A percentile compares a stretch with the other conserved stretches of the same genome.
Conservation (phyloP, 1,140 invertebrate species). For the Pseudomyrmex concolor region DNA sequence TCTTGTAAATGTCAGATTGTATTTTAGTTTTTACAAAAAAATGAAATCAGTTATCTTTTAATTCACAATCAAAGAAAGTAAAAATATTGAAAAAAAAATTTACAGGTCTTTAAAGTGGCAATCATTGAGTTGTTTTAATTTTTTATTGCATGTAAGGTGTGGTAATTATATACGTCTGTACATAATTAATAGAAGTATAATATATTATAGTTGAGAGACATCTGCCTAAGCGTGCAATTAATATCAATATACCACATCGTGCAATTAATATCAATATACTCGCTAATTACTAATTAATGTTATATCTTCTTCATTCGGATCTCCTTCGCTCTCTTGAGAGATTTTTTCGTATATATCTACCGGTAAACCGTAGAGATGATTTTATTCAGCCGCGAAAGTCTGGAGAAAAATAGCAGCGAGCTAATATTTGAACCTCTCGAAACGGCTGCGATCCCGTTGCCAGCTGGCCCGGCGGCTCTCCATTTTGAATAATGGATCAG, state of each 20-base stretch:
- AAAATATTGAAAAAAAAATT: too few relatives aligned
- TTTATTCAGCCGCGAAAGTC: background rate
- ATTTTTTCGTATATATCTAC: background rate
- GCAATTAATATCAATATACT: background rate
- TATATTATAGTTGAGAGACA: too few relatives aligned
- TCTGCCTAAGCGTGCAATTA: background rate
- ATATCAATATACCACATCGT: background rate
- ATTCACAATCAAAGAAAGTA: too few relatives aligned
- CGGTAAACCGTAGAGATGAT: background rate
- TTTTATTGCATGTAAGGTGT: too few relatives aligned
- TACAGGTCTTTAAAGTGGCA: too few relatives aligned
- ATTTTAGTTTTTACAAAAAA: too few relatives aligned
- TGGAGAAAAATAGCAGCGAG: conserved; percentile 54
- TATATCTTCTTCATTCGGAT: background rate
- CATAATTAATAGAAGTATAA: too few relatives aligned
- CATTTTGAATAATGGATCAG: conserved; percentile 75
- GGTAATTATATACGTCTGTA: too few relatives aligned
- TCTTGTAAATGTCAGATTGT: too few relatives aligned
- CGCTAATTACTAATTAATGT: background rate
- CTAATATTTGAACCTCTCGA: conserved; percentile 73
- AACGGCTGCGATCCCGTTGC: conserved; percentile 67
- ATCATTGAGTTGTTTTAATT: too few relatives aligned
- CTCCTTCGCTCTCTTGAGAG: background rate
- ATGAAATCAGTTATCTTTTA: too few relatives aligned
- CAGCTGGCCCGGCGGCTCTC: conserved; percentile 55